A percentile compares a stretch with the other conserved stretches of the same genome.
These are phyloP conservation scores for Drosophila longiperda DNA, from an alignment of 2,888 invertebrate species.

Conservation along the genomic window DNA sequence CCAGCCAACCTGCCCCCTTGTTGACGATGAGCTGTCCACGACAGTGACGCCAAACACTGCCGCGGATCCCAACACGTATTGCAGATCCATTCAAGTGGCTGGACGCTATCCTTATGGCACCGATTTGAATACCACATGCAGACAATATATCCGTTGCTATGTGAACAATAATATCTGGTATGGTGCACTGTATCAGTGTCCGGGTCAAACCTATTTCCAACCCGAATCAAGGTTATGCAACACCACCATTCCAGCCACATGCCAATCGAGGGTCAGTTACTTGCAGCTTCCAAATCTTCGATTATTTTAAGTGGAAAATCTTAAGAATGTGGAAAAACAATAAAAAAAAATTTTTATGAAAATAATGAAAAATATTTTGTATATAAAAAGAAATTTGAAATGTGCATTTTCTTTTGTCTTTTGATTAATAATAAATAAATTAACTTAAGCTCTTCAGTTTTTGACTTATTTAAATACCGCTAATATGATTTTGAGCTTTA, in stretches of 20 bases:
- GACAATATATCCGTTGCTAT: slow-evolving; percentile 63
- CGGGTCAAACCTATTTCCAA: slow-evolving; percentile 63
- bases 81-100: slow-evolving; percentile 18
- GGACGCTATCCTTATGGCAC: slow-evolving; percentile 70
- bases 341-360: background rate
- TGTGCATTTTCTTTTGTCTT: background rate
- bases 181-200: slow-evolving; percentile 60
- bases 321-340: background rate
- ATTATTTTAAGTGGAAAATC: slow-evolving; percentile 3
- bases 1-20: slow-evolving; percentile 48
- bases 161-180: slow-evolving; percentile 17
- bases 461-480: background rate
- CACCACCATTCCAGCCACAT: slow-evolving; percentile 38
- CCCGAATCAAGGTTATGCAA: slow-evolving; percentile 41
- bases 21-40: slow-evolving; percentile 26
- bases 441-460: background rate
- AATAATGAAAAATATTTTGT: background rate
- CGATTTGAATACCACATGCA: slow-evolving; percentile 48
- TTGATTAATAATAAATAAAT: background rate
- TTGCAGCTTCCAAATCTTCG: slow-evolving; percentile 31
- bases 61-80: slow-evolving; percentile 41
- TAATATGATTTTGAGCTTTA: slow-evolving; percentile 10
- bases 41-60: background rate
- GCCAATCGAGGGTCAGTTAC: slow-evolving; percentile 23
- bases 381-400: background rate